Base-by-base conservation (phyloP, 2,888 invertebrate species). In the Pseudanteris insignis region DNA sequence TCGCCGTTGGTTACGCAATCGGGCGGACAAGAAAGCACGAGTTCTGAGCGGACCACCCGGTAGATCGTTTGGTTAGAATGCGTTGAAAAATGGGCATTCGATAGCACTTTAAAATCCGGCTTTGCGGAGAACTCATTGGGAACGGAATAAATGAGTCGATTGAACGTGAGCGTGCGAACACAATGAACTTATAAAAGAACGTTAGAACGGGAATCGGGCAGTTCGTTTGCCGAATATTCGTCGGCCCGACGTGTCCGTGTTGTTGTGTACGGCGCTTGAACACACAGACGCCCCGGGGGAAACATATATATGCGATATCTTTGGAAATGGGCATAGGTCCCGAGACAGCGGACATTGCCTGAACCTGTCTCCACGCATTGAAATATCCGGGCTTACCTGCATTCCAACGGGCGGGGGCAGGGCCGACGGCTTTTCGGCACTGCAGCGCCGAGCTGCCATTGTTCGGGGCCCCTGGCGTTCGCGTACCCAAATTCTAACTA, bases 321-420 rank as follows among this genome's bases (percentile, higher is more conserved):
- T 78, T 76, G 71, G 77, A 77, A 78, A 74, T 75, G 78, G 70
- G 67, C 73, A 70, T 78, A 78, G 75, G 76, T 75, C 72, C 71
- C 48, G 51, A 68, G 67, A 67, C 64, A 63, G 68, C 71, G 72
- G 74, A 73, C 76, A 74, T 72, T 72, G 75, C 73, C 72, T 75
- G 73, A 76, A 77, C 76, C 78, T 77, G 78, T 77, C 79, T 77
- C 76, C 78, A 70, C 73, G 77, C 75, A 71, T 76, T 75, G 68
- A 75, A 75, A 71, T 76, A 75, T 72, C 74, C 73, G 67, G 70
- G 72, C 74, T 75, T 74, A 72, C 74, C 76, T 76, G 75, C 78
- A 77, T 79, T 77, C 78, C 79, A 75, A 73, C 71, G 70, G 70
- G 67, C 66, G 65, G 63, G 60, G 66, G 65, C 63, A 48, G 60